A percentile compares a stretch with the other conserved stretches of the same genome.
These are phyloP conservation scores for Sciurus niger DNA, from an alignment of 2,113 vertebrate genomes.

Conservation along the genomic window DNA sequence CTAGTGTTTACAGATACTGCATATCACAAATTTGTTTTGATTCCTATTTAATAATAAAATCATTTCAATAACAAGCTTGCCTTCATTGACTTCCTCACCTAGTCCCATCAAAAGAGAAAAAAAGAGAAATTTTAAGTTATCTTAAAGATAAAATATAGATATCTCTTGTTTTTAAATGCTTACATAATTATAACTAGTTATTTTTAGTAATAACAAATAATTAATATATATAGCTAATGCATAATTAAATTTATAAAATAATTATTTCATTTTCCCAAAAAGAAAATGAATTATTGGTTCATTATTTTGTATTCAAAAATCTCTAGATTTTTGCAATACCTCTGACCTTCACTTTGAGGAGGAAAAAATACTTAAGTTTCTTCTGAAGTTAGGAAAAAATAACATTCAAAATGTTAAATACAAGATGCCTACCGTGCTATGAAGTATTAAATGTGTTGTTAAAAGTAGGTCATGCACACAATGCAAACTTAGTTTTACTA, in stretches of 20 bases:
- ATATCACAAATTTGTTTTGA: constrained; percentile 38
- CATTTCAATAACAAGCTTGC: neutral
- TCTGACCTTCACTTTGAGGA: neutral
- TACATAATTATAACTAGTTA: neutral
- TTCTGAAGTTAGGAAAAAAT: constrained; percentile 8
- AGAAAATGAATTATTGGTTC: neutral
- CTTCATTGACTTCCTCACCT: neutral
- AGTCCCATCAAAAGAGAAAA: neutral
- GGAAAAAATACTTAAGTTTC: neutral
- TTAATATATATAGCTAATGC: neutral
- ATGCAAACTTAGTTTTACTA: neutral
- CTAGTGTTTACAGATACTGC: constrained; percentile 79
- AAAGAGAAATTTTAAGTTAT: neutral
- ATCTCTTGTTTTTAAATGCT: neutral
- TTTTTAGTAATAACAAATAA: neutral
- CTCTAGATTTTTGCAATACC: neutral
- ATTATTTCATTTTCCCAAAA: neutral
- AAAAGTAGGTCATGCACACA: constrained; percentile 47
- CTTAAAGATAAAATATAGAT: constrained; percentile 4
- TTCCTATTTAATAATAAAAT: constrained; percentile 47
- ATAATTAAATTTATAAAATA: neutral
- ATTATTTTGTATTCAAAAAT: neutral
- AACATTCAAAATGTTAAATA: constrained; percentile 21
- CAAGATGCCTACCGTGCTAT: neutral
- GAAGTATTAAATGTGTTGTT: neutral